A percentile compares a stretch with the other conserved stretches of the same genome.
phyloP scores from a whole-genome alignment of 2,797 vertebrate species.

The Triplophysa yarkandensis region DNA sequence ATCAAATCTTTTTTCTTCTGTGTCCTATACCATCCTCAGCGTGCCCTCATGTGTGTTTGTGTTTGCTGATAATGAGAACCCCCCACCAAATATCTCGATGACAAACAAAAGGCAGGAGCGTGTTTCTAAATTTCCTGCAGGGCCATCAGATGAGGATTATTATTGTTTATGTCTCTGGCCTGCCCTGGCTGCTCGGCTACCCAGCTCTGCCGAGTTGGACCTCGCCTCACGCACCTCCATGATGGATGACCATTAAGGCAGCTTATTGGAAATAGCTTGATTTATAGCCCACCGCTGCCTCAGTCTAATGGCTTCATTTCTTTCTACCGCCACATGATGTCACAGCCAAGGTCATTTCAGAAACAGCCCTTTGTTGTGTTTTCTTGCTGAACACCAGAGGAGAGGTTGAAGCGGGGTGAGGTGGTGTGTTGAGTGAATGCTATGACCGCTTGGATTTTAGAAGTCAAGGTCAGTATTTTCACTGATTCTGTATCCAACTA shows the following conservation, averaged over 20 bases:
- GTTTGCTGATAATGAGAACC: slow-evolving; percentile 44
- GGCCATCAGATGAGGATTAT: slow-evolving; percentile 88
- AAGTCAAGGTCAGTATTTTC: neutral
- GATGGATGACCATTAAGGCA: slow-evolving; percentile 99
- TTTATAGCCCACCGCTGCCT: slow-evolving; percentile 97
- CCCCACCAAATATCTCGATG: slow-evolving; percentile 84
- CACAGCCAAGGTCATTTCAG: slow-evolving; percentile 99
- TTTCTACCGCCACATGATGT: slow-evolving; percentile 97
- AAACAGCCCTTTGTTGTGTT: slow-evolving; percentile 96
- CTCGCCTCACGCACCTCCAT: slow-evolving; percentile 64
- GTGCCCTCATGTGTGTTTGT: slow-evolving; percentile 16
- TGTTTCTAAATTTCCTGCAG: slow-evolving; percentile 87
- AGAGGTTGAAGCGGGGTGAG: slow-evolving; percentile 69
- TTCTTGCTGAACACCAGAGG: slow-evolving; percentile 94
- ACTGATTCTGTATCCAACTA: slow-evolving; percentile 17
- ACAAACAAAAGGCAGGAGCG: slow-evolving; percentile 86
- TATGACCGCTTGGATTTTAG: slow-evolving; percentile 3
- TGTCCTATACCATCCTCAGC: slow-evolving; percentile 37
- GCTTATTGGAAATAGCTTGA: slow-evolving; percentile 99
- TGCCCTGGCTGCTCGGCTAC: slow-evolving; percentile 40
- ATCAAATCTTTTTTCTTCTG: slow-evolving; percentile 8
- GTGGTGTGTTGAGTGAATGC: slow-evolving; percentile 39
- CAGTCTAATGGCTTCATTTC: slow-evolving; percentile 99
- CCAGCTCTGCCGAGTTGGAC: slow-evolving; percentile 24
- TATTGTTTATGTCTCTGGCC: slow-evolving; percentile 93